These are phyloP conservation scores for Melanostoma scalare DNA, from an alignment of 2,888 invertebrate species.

Conservation along the genomic window DNA sequence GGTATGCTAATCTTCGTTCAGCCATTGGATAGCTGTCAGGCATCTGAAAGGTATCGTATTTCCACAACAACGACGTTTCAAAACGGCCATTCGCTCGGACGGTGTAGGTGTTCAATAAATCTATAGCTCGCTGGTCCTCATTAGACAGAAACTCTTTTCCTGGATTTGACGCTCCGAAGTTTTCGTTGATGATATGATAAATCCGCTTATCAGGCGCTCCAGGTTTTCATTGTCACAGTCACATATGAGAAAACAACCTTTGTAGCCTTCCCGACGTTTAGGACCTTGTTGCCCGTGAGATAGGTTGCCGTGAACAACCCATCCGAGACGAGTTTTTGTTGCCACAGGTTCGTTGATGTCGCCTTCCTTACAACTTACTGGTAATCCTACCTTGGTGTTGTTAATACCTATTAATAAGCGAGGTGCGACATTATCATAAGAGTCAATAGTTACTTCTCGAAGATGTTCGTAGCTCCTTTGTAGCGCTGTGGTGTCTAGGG, in stretches of 20 bases:
- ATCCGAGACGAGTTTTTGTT: conserved; percentile 5
- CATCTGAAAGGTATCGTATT: not conserved
- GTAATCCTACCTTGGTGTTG: not conserved
- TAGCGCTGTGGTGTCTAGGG: not conserved
- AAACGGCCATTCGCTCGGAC: no score
- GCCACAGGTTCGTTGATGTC: not conserved
- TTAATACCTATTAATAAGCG: conserved; percentile 2
- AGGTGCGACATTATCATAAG: not conserved
- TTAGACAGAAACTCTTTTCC: not conserved
- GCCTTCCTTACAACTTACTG: not conserved
- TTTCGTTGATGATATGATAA: not conserved
- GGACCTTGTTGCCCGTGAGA: not conserved
- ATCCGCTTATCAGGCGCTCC: not conserved
- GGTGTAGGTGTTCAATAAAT: no score
- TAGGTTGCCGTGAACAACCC: not conserved
- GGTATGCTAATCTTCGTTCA: not conserved
- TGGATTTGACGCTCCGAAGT: not conserved
- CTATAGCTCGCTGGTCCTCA: no score
- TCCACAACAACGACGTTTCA: no score
- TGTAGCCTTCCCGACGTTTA: not conserved
- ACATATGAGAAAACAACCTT: not conserved
- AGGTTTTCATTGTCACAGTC: not conserved
- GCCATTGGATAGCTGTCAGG: conserved; percentile 20
- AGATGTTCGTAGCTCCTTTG: not conserved
- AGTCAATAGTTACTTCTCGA: not conserved